Evolutionary conservation across 2,113 vertebrate species (phyloP).

Genomic region (Acinonyx jubatus): DNA sequence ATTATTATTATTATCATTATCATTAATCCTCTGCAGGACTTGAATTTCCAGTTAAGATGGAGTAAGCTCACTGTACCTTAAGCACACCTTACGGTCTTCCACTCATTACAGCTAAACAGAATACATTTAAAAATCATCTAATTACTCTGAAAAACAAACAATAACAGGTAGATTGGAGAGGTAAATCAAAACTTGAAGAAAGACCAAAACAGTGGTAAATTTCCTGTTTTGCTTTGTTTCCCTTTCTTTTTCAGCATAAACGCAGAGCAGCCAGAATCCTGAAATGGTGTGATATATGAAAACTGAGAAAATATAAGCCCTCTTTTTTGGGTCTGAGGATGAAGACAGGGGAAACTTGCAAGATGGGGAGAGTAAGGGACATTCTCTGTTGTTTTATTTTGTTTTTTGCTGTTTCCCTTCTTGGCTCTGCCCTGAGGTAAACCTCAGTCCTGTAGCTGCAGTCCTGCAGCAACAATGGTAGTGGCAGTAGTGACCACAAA

Average conservation of each 20-base stretch:
- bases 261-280: neutral
- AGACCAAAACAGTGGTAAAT: fast-evolving
- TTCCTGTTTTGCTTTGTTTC: neutral
- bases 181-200: neutral
- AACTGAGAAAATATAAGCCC: neutral
- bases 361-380: fast-evolving
- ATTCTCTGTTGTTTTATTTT: neutral
- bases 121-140: neutral
- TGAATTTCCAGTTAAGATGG: neutral
- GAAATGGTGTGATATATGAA: neutral
- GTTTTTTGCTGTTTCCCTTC: neutral
- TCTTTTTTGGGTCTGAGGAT: neutral
- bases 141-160: neutral
- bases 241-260: neutral
- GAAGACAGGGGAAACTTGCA: neutral
- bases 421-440: neutral
- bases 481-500: no score
- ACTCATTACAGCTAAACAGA: neutral
- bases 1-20: neutral
- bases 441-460: fast-evolving
- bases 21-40: neutral
- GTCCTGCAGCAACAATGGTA: no score
- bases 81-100: neutral
- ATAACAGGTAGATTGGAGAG: neutral
- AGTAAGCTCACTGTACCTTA: neutral